Base-by-base conservation (phyloP, 2,797 vertebrate species). In the Euthynnus affinis region DNA sequence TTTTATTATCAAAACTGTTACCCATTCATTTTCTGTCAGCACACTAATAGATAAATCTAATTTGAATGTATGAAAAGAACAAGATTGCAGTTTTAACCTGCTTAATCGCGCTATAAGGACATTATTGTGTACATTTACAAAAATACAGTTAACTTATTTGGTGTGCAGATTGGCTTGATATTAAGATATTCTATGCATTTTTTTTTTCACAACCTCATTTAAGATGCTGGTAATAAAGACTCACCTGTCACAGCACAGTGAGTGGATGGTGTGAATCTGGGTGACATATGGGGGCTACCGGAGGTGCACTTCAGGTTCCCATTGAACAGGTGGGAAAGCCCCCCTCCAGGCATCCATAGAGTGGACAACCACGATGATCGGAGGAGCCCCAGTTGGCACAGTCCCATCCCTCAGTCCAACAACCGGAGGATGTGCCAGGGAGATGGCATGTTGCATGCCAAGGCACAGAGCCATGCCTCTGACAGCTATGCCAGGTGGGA, bases 241-340 rank as follows among this genome's bases (percentile, higher is more conserved):
- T 71, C 61, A 74, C 61, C 42, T 71, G 69, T 82, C 59, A 60
- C 46, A 51, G 61, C 13, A 44, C 48, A 22, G 34, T n/a, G 66
- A 55, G 58, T 69, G 56, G 74, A 68, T 58, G 81, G 65, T 66
- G 37, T 63, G 81, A 81, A 84, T 93, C 80, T 83, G 81, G 72
- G 74, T 79, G 90, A 84, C 95, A 95, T 95, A 94, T 91, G 92
- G 94, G 69, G 83, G 81, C 77, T 74, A 67, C 85, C 86, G 87
- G 90, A 85, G 86, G 79, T 82, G 80, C 81, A 68, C 86, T 78
- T 86, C 83, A 80, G 82, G 86, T 74, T 90, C 71, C 88, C 76
- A 75, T 40, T 87, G 93, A 94, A 93, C 95, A 95, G 94, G 93
- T 95, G 92, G 91, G 88, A 83, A 87, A 89, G 81, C 82, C 84